These are phyloP conservation scores for Eumacrocentrus americanus DNA, from an alignment of 2,888 invertebrate species.

Conservation along the genomic window DNA sequence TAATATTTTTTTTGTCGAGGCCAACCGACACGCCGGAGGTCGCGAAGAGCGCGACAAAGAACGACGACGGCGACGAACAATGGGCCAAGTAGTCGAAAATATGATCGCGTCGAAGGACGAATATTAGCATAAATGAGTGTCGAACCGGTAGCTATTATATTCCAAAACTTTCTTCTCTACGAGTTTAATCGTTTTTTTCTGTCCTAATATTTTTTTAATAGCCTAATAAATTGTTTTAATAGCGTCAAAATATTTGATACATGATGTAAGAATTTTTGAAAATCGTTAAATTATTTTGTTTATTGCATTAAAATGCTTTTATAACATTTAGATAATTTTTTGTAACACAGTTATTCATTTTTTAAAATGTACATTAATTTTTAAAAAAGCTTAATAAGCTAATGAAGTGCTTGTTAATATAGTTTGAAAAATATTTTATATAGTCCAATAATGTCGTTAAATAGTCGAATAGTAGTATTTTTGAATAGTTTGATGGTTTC, in stretches of 20 bases:
- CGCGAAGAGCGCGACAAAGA: slow-evolving; percentile 28
- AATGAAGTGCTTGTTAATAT: too few relatives aligned
- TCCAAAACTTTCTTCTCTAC: not conserved
- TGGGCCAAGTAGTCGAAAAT: slow-evolving; percentile 38
- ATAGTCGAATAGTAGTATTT: too few relatives aligned
- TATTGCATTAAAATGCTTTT: too few relatives aligned
- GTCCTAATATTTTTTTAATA: not conserved
- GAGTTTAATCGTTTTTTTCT: not conserved
- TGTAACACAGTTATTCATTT: not conserved
- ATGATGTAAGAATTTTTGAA: too few relatives aligned
- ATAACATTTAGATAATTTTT: not conserved
- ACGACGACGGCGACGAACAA: slow-evolving; percentile 31
- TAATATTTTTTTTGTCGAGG: not conserved
- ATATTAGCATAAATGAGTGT: slow-evolving; percentile 35
- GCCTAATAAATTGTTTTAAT: too few relatives aligned
- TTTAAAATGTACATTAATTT: not conserved
- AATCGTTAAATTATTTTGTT: too few relatives aligned
- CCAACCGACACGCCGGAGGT: slow-evolving; percentile 15
- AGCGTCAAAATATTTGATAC: too few relatives aligned
- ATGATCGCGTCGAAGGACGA: slow-evolving; percentile 38
- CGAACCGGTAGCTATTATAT: not conserved
- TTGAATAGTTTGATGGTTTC: too few relatives aligned
- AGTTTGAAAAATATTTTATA: too few relatives aligned
- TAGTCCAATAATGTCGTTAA: too few relatives aligned
- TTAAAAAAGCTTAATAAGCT: too few relatives aligned